phyloP scores from a whole-genome alignment of 1,140 invertebrate genomes.

The Protaetia brevitarsis region DNA sequence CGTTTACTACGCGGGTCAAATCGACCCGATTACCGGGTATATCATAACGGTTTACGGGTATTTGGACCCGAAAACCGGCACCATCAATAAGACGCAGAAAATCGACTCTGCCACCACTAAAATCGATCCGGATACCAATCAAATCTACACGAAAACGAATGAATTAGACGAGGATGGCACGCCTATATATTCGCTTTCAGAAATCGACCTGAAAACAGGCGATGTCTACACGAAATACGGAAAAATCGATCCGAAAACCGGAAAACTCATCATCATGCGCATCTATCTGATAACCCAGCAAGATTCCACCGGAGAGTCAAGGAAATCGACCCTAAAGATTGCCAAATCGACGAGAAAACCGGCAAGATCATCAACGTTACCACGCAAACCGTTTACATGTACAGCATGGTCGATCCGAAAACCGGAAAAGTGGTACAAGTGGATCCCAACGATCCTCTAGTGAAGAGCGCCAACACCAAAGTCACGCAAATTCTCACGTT shows the following conservation, averaged over 20 bases:
- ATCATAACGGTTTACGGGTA: constrained; percentile 64
- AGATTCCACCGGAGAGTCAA: constrained; percentile 62
- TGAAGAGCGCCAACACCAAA: constrained; percentile 64
- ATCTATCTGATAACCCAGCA: constrained; percentile 63
- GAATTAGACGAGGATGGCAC: constrained; percentile 58
- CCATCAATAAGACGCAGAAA: constrained; percentile 56
- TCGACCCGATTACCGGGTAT: constrained; percentile 62
- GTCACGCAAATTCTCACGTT: constrained; percentile 66
- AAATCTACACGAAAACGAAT: constrained; percentile 62
- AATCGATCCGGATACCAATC: constrained; percentile 61
- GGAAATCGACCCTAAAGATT: constrained; percentile 64
- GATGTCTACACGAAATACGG: constrained; percentile 61
- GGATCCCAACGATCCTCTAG: constrained; percentile 64
- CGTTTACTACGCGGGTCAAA: constrained; percentile 60
- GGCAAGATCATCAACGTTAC: constrained; percentile 62
- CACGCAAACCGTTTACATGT: constrained; percentile 66
- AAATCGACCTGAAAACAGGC: constrained; percentile 61
- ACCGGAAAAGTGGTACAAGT: constrained; percentile 68
- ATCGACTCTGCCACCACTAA: constrained; percentile 59
- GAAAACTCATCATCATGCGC: constrained; percentile 61
- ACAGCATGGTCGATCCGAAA: constrained; percentile 66
- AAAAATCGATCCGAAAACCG: constrained; percentile 61
- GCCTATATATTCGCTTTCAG: constrained; percentile 61
- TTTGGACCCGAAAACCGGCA: constrained; percentile 60
- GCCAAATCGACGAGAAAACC: constrained; percentile 64